These are phyloP conservation scores for Acanthosoma haemorrhoidale DNA, from an alignment of 2,888 invertebrate species.

Conservation along the genomic window DNA sequence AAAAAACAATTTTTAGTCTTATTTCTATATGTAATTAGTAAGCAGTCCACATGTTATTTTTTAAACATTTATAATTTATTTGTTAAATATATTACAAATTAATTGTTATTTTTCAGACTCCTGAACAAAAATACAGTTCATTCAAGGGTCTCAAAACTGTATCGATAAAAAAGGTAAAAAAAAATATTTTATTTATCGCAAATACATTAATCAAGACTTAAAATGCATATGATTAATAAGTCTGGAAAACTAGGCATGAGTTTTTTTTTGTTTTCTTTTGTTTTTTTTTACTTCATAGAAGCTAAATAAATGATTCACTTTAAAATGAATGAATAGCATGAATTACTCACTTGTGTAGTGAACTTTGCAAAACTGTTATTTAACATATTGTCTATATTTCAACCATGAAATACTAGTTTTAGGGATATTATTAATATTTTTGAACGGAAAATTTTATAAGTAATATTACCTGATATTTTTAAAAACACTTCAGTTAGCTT, in stretches of 20 bases:
- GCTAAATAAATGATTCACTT: background rate
- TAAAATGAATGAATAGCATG: background rate
- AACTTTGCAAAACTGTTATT: background rate
- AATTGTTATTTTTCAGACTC: slow-evolving; percentile 55
- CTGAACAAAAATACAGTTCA: slow-evolving; percentile 63
- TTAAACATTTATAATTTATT: no score
- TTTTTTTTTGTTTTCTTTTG: background rate
- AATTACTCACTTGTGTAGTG: background rate
- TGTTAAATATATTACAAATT: no score
- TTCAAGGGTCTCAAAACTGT: slow-evolving; percentile 76
- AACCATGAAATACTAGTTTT: no score
- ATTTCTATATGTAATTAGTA: no score
- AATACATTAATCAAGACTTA: background rate
- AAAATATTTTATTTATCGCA: slow-evolving; percentile 39
- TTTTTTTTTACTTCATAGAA: background rate
- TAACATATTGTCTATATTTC: no score
- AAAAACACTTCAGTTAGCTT: no score
- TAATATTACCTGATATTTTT: no score
- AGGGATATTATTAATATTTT: no score
- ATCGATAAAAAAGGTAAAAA: slow-evolving; percentile 77
- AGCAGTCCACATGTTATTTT: no score
- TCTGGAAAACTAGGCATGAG: background rate
- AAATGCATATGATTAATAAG: background rate
- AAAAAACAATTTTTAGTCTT: no score
- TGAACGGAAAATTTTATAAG: no score